Evolutionary conservation across 2,888 invertebrate species (phyloP).

Genomic region (Tenodera sinensis): DNA sequence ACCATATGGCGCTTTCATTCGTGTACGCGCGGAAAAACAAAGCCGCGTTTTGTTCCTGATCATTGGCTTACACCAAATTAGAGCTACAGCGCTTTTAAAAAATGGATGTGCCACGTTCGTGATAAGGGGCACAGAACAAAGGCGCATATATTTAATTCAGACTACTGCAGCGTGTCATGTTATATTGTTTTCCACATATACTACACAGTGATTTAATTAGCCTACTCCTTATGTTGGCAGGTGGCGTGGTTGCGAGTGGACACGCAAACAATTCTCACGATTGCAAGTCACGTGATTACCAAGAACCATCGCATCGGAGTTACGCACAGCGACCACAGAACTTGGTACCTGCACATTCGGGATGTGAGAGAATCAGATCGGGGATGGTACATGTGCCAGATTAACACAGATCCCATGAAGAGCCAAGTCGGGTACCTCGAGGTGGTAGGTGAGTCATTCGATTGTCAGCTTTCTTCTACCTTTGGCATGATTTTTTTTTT

Average conservation of each 20-base stretch:
- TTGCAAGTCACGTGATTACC: conserved; percentile 84
- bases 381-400: conserved; percentile 80
- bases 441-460: conserved; percentile 57
- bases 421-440: conserved; percentile 63
- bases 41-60: background rate
- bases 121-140: background rate
- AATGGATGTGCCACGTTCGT: background rate
- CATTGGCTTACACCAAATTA: background rate
- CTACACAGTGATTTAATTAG: conserved; percentile 7
- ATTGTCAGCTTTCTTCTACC: too few relatives aligned
- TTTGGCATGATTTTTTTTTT: too few relatives aligned
- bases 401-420: conserved; percentile 72
- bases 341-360: conserved; percentile 77
- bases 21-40: background rate
- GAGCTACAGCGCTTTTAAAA: background rate
- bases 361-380: conserved; percentile 75
- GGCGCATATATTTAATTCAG: background rate
- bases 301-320: conserved; percentile 84
- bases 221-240: conserved; percentile 47
- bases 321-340: conserved; percentile 69
- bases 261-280: conserved; percentile 85
- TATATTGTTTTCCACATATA: background rate
- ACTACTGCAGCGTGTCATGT: background rate
- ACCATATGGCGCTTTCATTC: background rate
- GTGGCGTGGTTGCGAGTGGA: conserved; percentile 88